phyloP scores from a whole-genome alignment of 2,113 vertebrate species.

The Dinomys branickii region DNA sequence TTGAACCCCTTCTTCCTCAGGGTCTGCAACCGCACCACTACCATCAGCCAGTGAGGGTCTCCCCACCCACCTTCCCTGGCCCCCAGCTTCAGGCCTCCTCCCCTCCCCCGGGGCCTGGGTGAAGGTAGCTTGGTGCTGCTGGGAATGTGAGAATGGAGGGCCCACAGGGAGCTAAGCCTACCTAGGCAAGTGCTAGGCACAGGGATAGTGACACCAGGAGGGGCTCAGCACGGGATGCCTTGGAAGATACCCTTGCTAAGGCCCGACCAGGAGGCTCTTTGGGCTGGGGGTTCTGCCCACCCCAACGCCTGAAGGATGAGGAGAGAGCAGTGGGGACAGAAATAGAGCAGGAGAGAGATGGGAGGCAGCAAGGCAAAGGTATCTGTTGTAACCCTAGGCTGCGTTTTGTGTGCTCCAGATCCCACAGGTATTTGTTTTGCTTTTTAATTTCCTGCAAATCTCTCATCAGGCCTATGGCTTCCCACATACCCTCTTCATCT shows the following conservation, averaged over 20 bases:
- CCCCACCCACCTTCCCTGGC: neutral
- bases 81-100: neutral
- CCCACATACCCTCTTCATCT: neutral
- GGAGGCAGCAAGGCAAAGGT: neutral
- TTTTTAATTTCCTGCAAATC: neutral
- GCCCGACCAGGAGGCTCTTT: neutral
- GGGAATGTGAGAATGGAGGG: neutral
- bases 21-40: constrained; percentile 89
- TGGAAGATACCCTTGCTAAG: neutral
- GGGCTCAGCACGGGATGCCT: neutral
- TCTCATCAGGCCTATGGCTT: neutral
- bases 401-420: neutral
- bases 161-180: neutral
- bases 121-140: neutral
- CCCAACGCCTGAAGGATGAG: neutral
- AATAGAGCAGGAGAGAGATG: neutral
- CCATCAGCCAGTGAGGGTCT: neutral
- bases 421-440: neutral
- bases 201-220: neutral
- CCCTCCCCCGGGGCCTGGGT: neutral
- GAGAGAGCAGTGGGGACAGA: neutral
- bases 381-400: neutral
- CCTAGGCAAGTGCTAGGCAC: neutral
- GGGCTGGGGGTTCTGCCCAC: neutral
- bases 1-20: constrained; percentile 99